A percentile compares a stretch with the other conserved stretches of the same genome.
These are phyloP conservation scores for Neria commutata DNA, from an alignment of 2,888 invertebrate species.

Conservation along the genomic window DNA sequence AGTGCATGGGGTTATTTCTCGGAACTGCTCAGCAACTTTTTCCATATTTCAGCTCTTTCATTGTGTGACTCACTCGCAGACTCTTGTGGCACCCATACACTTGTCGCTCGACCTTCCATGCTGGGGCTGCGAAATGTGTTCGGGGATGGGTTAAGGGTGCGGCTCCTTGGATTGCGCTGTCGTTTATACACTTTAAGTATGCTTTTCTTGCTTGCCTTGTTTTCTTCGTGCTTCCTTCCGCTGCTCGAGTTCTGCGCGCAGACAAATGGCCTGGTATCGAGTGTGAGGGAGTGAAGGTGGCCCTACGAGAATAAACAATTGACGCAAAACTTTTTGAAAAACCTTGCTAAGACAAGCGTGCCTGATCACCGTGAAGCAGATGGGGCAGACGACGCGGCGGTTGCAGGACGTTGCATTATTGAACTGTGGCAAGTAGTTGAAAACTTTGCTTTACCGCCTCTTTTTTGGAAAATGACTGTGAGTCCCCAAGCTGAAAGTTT, in stretches of 20 bases:
- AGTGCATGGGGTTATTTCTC: neutral
- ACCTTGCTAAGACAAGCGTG: slow-evolving; percentile 9
- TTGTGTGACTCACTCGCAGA: neutral
- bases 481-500: neutral
- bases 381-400: slow-evolving; percentile 1
- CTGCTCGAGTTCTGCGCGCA: neutral
- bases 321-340: slow-evolving; percentile 14
- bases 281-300: neutral
- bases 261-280: no score
- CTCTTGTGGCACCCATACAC: no score
- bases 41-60: neutral
- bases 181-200: slow-evolving; percentile 12
- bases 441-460: neutral
- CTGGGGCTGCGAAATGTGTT: neutral
- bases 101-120: no score
- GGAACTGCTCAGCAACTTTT: neutral
- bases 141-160: neutral
- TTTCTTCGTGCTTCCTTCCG: neutral
- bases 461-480: neutral
- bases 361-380: slow-evolving; percentile 3
- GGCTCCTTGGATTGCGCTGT: neutral
- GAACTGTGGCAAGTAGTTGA: neutral
- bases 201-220: neutral
- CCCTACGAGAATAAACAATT: slow-evolving; percentile 14
- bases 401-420: neutral